These are phyloP conservation scores for Lithodes maja DNA, from an alignment of 2,888 invertebrate genomes.

Conservation along the genomic window DNA sequence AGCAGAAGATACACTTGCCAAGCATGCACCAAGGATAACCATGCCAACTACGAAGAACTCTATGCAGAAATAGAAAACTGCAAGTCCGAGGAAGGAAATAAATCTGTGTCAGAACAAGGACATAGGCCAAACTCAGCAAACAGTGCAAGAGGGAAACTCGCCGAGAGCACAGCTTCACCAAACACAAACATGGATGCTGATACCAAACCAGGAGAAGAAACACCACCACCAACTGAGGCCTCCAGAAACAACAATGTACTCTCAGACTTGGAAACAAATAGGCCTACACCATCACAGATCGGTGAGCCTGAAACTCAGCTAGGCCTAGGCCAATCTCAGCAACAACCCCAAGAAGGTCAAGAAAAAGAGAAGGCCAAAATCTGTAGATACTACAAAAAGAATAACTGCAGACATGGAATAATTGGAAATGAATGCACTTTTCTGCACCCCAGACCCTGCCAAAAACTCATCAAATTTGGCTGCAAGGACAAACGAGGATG, in stretches of 20 bases:
- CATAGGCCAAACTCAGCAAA: background rate
- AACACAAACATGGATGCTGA: background rate
- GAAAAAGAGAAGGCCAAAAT: background rate
- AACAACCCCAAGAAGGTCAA: background rate
- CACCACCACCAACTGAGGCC: background rate
- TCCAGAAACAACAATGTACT: background rate
- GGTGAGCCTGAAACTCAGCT: background rate
- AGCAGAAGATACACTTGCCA: background rate
- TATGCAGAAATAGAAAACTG: background rate
- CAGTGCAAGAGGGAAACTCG: background rate
- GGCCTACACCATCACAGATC: background rate
- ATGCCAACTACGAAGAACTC: background rate
- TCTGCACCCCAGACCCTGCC: background rate
- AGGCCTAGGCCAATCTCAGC: background rate
- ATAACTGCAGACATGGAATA: background rate
- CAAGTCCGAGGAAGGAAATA: background rate
- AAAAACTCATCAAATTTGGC: background rate
- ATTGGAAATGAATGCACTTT: background rate
- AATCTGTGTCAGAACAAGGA: background rate
- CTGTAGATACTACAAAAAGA: background rate
- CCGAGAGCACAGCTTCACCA: background rate
- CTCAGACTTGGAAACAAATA: background rate
- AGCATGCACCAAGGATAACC: background rate
- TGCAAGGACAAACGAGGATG: background rate
- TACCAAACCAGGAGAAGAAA: background rate